phyloP scores from a whole-genome alignment of 2,797 vertebrate species.

The Gymnoscopelus microlampas region DNA sequence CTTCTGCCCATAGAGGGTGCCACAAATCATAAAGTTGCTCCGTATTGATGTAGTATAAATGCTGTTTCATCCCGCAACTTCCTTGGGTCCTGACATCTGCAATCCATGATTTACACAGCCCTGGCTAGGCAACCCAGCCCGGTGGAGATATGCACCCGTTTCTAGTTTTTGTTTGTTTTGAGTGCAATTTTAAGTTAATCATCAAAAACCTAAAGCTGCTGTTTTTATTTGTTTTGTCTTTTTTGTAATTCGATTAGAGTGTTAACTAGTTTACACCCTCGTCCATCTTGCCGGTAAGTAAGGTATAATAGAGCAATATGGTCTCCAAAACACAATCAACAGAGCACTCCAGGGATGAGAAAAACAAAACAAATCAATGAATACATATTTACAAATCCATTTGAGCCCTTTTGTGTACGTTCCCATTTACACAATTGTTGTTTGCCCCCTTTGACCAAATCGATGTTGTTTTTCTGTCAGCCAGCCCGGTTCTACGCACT shows the following conservation, averaged over 20 bases:
- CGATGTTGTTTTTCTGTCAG: constrained; percentile 67
- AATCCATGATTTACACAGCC: too few species aligned
- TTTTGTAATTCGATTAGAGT: constrained; percentile 48
- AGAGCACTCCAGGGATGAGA: constrained; percentile 38
- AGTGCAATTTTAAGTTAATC: too few species aligned
- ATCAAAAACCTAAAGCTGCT: constrained; percentile 28
- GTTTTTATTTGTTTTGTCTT: constrained; percentile 23
- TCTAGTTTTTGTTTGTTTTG: too few species aligned
- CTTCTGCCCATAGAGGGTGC: too few species aligned
- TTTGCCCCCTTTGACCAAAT: constrained; percentile 72
- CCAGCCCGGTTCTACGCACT: constrained; percentile 40
- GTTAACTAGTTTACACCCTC: constrained; percentile 49
- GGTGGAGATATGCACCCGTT: too few species aligned
- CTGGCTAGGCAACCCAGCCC: too few species aligned
- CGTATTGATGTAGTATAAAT: too few species aligned
- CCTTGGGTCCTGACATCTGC: too few species aligned
- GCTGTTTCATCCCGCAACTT: too few species aligned
- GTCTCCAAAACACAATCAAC: constrained; percentile 59
- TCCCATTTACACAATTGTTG: constrained; percentile 60
- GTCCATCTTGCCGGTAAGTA: constrained; percentile 56
- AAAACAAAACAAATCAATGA: constrained; percentile 64
- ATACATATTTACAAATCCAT: constrained; percentile 74
- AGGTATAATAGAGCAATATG: constrained; percentile 44
- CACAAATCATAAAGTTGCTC: too few species aligned
- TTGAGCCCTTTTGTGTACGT: constrained; percentile 59